A percentile compares a stretch with the other conserved stretches of the same genome.
Evolutionary conservation across 2,113 vertebrate genomes (phyloP).

Genomic region (Scytalopus superciliaris): DNA sequence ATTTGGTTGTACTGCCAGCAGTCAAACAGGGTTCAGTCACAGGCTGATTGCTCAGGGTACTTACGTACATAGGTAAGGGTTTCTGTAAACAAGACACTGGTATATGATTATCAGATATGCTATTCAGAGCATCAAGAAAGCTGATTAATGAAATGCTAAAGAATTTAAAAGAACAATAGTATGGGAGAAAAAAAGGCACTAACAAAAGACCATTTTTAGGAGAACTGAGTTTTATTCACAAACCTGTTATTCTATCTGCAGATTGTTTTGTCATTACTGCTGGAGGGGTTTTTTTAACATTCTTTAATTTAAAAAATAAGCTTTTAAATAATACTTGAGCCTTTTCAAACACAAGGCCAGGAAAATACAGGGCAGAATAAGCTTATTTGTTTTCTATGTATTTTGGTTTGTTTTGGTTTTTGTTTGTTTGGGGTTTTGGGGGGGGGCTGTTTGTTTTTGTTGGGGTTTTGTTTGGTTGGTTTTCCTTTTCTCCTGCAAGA

Average conservation of each 20-base stretch:
- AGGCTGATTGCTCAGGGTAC: not conserved
- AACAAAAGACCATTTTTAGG: not conserved
- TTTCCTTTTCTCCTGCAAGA: not conserved
- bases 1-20: constrained; percentile 23
- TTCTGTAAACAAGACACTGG: not conserved
- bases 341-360: not conserved
- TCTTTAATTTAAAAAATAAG: not conserved
- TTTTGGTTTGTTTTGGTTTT: not conserved
- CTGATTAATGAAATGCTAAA: not conserved
- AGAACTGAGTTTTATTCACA: not conserved
- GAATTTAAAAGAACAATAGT: not conserved
- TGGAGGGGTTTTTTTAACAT: not conserved
- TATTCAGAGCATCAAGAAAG: not conserved
- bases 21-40: not conserved
- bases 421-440: not conserved
- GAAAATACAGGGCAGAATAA: not conserved
- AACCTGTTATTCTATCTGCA: not conserved
- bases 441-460: not conserved
- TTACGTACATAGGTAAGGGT: not conserved
- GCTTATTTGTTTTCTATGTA: not conserved
- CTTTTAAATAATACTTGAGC: not conserved
- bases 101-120: not conserved
- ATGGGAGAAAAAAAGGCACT: not conserved
- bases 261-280: not conserved
- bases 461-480: not conserved